Evolutionary conservation across 2,888 invertebrate genomes (phyloP).

Genomic region (Andrena minutula): DNA sequence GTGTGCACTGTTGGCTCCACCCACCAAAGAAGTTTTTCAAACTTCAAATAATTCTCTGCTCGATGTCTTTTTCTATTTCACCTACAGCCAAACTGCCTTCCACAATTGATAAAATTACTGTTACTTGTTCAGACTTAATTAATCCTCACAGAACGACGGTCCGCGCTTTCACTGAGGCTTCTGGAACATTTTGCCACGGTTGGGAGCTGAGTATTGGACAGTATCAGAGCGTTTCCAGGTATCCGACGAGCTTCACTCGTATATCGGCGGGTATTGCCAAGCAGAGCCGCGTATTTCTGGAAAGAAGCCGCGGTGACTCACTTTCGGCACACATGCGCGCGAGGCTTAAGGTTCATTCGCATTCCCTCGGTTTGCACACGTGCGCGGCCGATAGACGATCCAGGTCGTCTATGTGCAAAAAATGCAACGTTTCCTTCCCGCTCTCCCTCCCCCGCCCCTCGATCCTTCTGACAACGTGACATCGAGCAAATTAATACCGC

Average conservation of each 20-base stretch:
- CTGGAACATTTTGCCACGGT: not conserved
- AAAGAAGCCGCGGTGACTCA: constrained; percentile 59
- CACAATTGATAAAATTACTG: no score
- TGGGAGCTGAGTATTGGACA: not conserved
- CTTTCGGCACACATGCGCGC: constrained; percentile 50
- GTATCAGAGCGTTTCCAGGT: not conserved
- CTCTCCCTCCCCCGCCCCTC: not conserved
- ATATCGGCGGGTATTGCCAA: constrained; percentile 19
- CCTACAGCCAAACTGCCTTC: no score
- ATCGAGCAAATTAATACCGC: constrained; percentile 23
- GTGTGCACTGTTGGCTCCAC: no score
- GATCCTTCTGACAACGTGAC: constrained; percentile 14
- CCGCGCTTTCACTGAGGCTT: not conserved
- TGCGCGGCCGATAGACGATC: constrained; percentile 27
- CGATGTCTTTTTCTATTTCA: no score
- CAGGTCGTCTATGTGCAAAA: constrained; percentile 44
- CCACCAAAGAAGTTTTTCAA: no score
- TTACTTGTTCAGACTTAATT: not conserved
- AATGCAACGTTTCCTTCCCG: not conserved
- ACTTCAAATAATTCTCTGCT: no score
- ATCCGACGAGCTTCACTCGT: not conserved
- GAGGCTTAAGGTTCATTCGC: constrained; percentile 39
- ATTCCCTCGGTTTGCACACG: constrained; percentile 34
- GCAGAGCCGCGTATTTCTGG: constrained; percentile 44
- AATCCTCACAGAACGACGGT: not conserved